Evolutionary conservation across 1,140 invertebrate genomes (phyloP), one percentile per base, ranked within the genome.

Genomic region (Papilio polyxenes): DNA sequence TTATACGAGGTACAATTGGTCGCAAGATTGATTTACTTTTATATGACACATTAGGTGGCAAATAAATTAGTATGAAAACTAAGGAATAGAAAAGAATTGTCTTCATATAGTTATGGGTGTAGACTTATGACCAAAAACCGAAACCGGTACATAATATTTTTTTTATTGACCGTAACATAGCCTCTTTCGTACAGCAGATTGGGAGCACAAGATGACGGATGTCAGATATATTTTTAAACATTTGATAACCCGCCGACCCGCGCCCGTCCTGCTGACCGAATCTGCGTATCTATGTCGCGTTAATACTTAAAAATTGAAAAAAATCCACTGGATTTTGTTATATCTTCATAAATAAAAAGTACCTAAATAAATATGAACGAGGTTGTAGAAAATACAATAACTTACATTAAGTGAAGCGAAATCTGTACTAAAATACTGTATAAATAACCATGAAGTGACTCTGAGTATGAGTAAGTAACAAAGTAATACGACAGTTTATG

Each of bases 141-240:
- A 31, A 31, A 31, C 2, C 0, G 23, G 23, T 31, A 31, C 23
- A 31, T 31, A 31, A 31, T 31, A 31, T 1, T 31, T 31, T 31
- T 76, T 76, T 76, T 53, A 76, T 76, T 53, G 75, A 76, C 20
- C n/a, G 53, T 23, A 76, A 76, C 20, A 77, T 56, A 20, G 48
- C 44, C 40, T 20, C 20, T 49, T 49, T 15, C 8, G 75, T 81
- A 79, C 49, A 75, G 49, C 48, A 56, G 48, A 75, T 81, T 83
- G 77, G 76, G 81, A 83, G 59, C 76, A 86, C 78, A 83, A 82
- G 48, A 82, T 75, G 44, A 51, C 44, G 44, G 75, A 40, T 83
- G 82, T 85, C 83, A 85, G 76, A 62, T 80, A 83, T 90, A 90
- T 89, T 88, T 90, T 87, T 87, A 84, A 86, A 86, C 83, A 82